phyloP scores from a whole-genome alignment of 2,113 vertebrate genomes.

The Steatornis caripensis region DNA sequence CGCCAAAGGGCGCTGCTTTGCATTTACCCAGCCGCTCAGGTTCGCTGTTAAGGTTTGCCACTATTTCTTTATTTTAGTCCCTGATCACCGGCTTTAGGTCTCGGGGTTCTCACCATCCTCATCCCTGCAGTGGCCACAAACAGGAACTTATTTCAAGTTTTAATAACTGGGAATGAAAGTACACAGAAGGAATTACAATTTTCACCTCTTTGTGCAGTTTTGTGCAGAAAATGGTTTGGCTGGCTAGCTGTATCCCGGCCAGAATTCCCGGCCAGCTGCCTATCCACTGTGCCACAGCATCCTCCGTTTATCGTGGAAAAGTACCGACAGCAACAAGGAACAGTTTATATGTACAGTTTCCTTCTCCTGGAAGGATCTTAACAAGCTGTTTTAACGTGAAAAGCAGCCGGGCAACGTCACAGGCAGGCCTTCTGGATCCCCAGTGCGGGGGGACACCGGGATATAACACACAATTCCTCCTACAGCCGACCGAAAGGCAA shows the following conservation, averaged over 20 bases:
- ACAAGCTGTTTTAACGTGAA: background rate
- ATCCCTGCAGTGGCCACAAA: rapidly evolving
- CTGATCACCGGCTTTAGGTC: background rate
- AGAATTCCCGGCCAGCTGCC: background rate
- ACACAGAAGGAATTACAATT: background rate
- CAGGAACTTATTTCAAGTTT: background rate
- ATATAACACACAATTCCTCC: background rate
- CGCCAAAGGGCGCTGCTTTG: background rate
- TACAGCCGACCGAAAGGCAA: background rate
- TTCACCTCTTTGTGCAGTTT: background rate
- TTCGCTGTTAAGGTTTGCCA: background rate
- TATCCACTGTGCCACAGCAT: background rate
- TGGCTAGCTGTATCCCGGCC: background rate
- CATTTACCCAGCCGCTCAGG: background rate
- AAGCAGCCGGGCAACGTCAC: background rate
- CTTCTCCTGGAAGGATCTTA: background rate
- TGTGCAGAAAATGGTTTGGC: background rate
- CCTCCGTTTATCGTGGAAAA: background rate
- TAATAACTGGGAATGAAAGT: background rate
- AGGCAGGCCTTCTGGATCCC: background rate
- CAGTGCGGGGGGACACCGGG: rapidly evolving
- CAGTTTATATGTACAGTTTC: background rate
- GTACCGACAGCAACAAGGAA: background rate
- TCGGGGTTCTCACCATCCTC: background rate
- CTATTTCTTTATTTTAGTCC: background rate